Conservation (phyloP, 2,888 invertebrate species). For the Noctua pronuba region DNA sequence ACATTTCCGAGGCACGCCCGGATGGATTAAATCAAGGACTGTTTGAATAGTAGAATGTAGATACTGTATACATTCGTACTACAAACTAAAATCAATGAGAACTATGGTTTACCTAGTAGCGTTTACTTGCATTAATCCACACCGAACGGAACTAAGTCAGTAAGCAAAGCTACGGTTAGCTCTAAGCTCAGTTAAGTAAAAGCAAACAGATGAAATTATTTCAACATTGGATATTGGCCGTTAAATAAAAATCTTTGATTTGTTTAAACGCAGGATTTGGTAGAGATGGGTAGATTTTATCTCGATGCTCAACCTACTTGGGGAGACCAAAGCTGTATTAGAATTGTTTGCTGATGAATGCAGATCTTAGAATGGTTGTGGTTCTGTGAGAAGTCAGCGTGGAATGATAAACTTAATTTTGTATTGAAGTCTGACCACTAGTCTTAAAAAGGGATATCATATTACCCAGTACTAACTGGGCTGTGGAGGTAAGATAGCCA, state of each 20-base stretch:
- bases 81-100: neutral
- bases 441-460: no score
- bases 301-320: neutral
- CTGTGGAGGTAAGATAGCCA: no score
- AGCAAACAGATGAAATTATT: conserved; percentile 13
- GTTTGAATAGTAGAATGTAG: neutral
- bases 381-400: neutral
- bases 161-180: neutral
- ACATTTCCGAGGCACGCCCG: conserved; percentile 13
- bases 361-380: neutral
- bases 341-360: neutral
- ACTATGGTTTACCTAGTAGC: neutral
- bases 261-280: neutral
- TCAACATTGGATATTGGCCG: neutral
- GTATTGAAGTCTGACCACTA: neutral
- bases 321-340: neutral
- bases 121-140: conserved; percentile 2
- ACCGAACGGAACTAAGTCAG: neutral
- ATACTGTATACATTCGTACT: neutral
- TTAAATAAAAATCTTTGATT: neutral
- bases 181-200: conserved; percentile 13
- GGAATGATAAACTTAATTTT: neutral
- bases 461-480: no score
- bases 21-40: conserved; percentile 6
- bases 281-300: neutral